phyloP scores from a whole-genome alignment of 2,888 invertebrate species.

The Hirtodrosophila cameraria region DNA sequence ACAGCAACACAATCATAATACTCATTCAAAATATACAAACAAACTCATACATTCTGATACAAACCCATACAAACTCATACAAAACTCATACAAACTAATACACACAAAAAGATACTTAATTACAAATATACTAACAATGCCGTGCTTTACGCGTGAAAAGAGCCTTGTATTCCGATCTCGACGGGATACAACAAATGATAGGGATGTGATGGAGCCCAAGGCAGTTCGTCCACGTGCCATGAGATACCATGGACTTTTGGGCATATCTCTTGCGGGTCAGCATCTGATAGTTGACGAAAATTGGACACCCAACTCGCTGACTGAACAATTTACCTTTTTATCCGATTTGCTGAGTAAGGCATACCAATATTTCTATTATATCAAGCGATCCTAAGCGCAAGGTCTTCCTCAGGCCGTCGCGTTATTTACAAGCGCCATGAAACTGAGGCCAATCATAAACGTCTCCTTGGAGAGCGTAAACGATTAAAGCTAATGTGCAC shows the following conservation, averaged over 20 bases:
- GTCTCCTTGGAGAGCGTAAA: slow-evolving; percentile 47
- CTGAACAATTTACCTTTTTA: slow-evolving; percentile 78
- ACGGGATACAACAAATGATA: slow-evolving; percentile 24
- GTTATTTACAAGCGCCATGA: slow-evolving; percentile 68
- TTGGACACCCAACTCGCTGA: slow-evolving; percentile 78
- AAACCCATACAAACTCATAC: not conserved
- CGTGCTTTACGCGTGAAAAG: slow-evolving; percentile 27
- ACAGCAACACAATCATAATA: not conserved
- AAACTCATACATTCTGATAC: no score
- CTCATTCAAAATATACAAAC: no score
- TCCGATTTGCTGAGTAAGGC: slow-evolving; percentile 78
- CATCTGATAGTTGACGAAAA: slow-evolving; percentile 80
- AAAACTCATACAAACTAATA: slow-evolving; percentile 7
- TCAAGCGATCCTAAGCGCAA: not conserved
- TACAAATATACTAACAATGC: not conserved
- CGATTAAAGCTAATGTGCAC: slow-evolving; percentile 72
- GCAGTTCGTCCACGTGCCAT: slow-evolving; percentile 76
- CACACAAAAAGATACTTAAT: not conserved
- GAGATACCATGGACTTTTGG: slow-evolving; percentile 81
- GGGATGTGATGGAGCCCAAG: slow-evolving; percentile 60
- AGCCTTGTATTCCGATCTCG: slow-evolving; percentile 14
- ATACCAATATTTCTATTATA: no score
- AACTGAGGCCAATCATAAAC: slow-evolving; percentile 59
- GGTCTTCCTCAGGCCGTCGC: slow-evolving; percentile 59
- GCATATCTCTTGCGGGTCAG: slow-evolving; percentile 71